Conservation (phyloP, 2,888 invertebrate genomes). For the Leuctra nigra region DNA sequence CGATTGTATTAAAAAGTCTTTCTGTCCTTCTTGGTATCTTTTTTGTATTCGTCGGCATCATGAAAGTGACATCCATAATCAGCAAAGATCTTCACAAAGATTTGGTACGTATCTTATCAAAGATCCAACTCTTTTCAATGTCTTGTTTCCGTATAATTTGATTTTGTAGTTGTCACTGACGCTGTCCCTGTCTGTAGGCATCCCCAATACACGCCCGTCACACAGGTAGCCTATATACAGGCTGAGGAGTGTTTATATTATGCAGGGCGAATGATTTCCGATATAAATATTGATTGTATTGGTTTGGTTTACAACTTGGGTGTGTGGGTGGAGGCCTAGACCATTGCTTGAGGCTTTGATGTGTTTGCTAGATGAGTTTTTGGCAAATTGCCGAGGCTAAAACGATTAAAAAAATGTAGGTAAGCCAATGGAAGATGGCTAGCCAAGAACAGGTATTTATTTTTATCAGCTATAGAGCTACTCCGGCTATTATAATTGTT, state of each 20-base stretch:
- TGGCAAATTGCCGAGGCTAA: slow-evolving; percentile 11
- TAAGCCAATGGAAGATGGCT: slow-evolving; percentile 21
- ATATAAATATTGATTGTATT: neutral
- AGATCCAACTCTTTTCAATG: no score
- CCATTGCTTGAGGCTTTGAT: no score
- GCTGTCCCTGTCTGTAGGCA: no score
- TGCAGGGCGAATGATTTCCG: neutral
- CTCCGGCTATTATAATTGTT: neutral
- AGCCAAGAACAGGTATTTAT: slow-evolving; percentile 22
- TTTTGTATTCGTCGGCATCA: slow-evolving; percentile 90
- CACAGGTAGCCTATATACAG: slow-evolving; percentile 15
- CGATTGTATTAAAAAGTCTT: slow-evolving; percentile 83
- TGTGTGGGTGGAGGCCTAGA: no score
- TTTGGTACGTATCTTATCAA: slow-evolving; percentile 62
- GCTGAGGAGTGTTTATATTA: no score
- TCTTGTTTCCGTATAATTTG: no score
- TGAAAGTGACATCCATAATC: slow-evolving; percentile 85
- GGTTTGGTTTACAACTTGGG: no score
- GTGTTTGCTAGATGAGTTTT: no score
- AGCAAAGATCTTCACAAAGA: slow-evolving; percentile 95
- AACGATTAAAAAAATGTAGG: slow-evolving; percentile 16
- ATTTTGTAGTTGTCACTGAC: no score
- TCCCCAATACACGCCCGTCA: slow-evolving; percentile 11
- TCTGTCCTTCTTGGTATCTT: slow-evolving; percentile 88
- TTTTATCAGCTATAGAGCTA: slow-evolving; percentile 21